Evolutionary conservation across 1,140 invertebrate genomes (phyloP), one percentile per base, ranked within the genome.

Genomic region (Solenopsis invicta): DNA sequence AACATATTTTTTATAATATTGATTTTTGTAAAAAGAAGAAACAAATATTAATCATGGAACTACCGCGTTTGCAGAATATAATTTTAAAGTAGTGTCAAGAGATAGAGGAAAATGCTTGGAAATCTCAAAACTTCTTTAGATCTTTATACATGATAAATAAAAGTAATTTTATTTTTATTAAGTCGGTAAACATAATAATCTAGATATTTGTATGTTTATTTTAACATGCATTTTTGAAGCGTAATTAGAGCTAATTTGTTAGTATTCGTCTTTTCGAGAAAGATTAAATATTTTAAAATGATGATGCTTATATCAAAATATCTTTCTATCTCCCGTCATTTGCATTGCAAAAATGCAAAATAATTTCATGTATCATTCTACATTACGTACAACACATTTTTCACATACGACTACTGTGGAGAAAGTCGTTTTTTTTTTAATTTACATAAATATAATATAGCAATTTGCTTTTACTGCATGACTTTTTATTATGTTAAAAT

Each of bases 401-500:
- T 61, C 16, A 24, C n/a, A 12, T 61, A 2, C n/a, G 16, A 18
- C 21, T 18, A 76, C 9, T n/a, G 9, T 61, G 24, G 4, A 18
- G 4, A 76, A 77, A 78, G 16, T 1, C 24, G 10, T 77, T 77
- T 4, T 18, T 4, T 18, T 29, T 77, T 29, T n/a, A n/a, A 48
- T 77, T 77, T 48, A 13, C n/a, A 48, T 12, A 16, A 24, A 61
- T 18, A 16, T 24, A 45, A n/a, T 50, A 21, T 37, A 54, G 18
- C 69, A 54, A 71, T 54, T 81, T 21, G 16, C 4, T 29, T 54
- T n/a, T 56, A 12, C 18, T 21, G 64, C 8, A 41, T n/a, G 21
- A 69, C 16, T 48, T 72, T 59, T 72, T n/a, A 12, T 61, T 61
- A 45, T 16, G 54, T 50, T 34, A 29, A 71, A 71, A 71, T 29